These are phyloP conservation scores for Anagrus nilaparvatae DNA, from an alignment of 1,140 invertebrate genomes.

Conservation along the genomic window DNA sequence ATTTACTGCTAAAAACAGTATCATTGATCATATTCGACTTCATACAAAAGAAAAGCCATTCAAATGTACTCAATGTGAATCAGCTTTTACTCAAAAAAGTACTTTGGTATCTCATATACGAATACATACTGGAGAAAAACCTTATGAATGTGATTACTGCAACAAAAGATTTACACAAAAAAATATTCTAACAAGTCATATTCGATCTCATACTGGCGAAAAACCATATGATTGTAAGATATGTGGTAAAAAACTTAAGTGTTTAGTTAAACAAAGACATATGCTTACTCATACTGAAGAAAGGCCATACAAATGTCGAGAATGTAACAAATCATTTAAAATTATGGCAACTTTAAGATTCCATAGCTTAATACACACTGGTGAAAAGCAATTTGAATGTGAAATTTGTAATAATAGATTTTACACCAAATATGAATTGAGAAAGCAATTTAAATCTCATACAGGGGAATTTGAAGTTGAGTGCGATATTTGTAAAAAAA, in stretches of 20 bases:
- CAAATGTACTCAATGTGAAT: too few relatives aligned
- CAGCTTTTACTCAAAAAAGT: too few relatives aligned
- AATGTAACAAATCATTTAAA: slow-evolving; percentile 42
- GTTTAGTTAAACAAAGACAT: slow-evolving; percentile 54
- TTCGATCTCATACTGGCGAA: slow-evolving; percentile 38
- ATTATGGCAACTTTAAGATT: slow-evolving; percentile 47
- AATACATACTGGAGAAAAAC: too few relatives aligned
- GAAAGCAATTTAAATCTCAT: slow-evolving; percentile 36
- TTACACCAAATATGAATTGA: slow-evolving; percentile 31
- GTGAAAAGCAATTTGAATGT: slow-evolving; percentile 61
- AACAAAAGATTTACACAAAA: too few relatives aligned
- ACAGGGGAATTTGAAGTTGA: slow-evolving; percentile 45
- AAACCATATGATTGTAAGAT: slow-evolving; percentile 42
- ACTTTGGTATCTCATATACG: too few relatives aligned
- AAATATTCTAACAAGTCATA: too few relatives aligned
- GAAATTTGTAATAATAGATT: slow-evolving; percentile 39
- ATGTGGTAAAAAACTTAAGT: slow-evolving; percentile 42
- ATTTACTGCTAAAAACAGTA: too few relatives aligned
- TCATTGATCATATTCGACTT: too few relatives aligned
- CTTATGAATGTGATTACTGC: too few relatives aligned
- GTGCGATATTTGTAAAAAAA: slow-evolving; percentile 44
- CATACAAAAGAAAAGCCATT: too few relatives aligned
- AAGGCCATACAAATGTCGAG: slow-evolving; percentile 41
- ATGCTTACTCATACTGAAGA: slow-evolving; percentile 38
- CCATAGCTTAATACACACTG: slow-evolving; percentile 58